These are phyloP conservation scores for Oscheius sp. DNA, from an alignment of 1,140 invertebrate species.

Conservation along the genomic window DNA sequence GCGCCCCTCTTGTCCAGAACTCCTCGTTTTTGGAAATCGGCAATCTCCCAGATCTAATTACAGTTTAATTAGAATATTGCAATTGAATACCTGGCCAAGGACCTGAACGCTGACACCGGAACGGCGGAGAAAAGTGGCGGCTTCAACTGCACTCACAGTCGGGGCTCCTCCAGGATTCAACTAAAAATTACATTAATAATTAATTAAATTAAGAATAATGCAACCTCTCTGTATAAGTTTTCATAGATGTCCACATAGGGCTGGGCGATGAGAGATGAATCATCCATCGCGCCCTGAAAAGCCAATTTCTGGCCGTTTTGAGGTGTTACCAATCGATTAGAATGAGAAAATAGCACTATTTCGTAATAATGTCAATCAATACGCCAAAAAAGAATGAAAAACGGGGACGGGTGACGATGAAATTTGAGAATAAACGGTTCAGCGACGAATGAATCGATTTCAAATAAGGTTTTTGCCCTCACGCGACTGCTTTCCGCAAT, in stretches of 20 bases:
- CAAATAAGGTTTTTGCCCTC: neutral
- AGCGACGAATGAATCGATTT: neutral
- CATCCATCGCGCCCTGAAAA: slow-evolving; percentile 3
- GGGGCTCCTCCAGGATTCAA: slow-evolving; percentile 25
- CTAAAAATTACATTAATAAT: slow-evolving; percentile 14
- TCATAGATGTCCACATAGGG: slow-evolving; percentile 14
- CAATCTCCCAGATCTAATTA: slow-evolving; percentile 33
- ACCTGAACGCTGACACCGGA: slow-evolving; percentile 2
- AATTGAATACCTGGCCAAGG: slow-evolving; percentile 23
- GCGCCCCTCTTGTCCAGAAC: slow-evolving; percentile 25
- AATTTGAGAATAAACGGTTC: neutral
- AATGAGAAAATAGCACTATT: neutral
- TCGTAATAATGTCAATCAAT: too few relatives aligned
- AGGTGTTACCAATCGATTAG: neutral
- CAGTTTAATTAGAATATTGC: neutral
- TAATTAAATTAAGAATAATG: neutral
- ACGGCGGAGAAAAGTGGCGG: slow-evolving; percentile 19
- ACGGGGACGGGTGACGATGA: too few relatives aligned
- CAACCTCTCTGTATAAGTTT: neutral
- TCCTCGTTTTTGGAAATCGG: slow-evolving; percentile 20
- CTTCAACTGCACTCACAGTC: slow-evolving; percentile 20
- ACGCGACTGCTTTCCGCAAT: too few relatives aligned
- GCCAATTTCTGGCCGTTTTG: neutral
- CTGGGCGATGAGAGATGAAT: slow-evolving; percentile 4
- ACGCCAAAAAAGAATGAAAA: too few relatives aligned